Conservation (phyloP, 2,113 vertebrate genomes). For the Cryptoleucopteryx plumbea region DNA sequence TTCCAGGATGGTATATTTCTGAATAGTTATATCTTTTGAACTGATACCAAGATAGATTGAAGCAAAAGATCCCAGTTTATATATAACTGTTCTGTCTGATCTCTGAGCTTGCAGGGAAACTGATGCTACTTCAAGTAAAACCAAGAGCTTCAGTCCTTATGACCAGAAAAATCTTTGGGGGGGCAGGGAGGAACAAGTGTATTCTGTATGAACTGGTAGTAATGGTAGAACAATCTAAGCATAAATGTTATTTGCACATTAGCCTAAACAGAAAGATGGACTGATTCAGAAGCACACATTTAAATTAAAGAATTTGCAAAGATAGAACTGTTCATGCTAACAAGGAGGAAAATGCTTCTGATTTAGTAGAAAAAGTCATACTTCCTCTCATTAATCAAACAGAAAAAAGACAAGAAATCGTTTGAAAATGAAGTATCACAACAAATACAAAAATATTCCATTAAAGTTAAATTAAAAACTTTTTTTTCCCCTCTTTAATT, state of each 20-base stretch:
- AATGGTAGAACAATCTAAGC: not conserved
- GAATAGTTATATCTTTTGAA: not conserved
- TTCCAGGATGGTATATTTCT: not conserved
- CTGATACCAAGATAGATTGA: not conserved
- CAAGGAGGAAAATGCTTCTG: not conserved
- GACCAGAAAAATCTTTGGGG: not conserved
- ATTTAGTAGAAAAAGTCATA: not conserved
- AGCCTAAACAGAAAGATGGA: not conserved
- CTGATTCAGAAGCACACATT: not conserved
- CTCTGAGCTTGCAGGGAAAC: not conserved
- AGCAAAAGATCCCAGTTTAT: not conserved
- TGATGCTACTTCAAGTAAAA: not conserved
- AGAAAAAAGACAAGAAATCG: not conserved
- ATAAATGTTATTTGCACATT: not conserved
- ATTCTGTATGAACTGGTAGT: not conserved
- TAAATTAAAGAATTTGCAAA: not conserved
- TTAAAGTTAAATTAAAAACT: not conserved
- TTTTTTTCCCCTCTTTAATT: not conserved
- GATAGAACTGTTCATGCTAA: not conserved
- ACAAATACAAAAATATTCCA: not conserved
- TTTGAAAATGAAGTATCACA: not conserved
- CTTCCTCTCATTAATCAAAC: not conserved
- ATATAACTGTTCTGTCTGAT: not conserved
- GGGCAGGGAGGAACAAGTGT: accelerated
- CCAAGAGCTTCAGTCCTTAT: not conserved